These are phyloP conservation scores for Corythornis madagascariensis DNA, from an alignment of 2,113 vertebrate species.

Conservation along the genomic window DNA sequence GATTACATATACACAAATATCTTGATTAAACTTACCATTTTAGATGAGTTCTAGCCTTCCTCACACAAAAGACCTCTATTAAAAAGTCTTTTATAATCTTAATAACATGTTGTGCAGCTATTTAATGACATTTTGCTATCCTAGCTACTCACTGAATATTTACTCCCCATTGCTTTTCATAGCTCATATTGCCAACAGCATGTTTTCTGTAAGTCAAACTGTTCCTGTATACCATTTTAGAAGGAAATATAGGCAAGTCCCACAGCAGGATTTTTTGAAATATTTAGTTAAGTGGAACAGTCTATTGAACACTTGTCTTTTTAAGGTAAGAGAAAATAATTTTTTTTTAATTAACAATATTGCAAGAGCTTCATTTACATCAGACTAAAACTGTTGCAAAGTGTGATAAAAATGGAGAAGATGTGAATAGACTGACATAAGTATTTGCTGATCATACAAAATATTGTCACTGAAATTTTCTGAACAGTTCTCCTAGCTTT, in stretches of 20 bases:
- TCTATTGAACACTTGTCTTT: not conserved
- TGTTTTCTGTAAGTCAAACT: constrained; percentile 46
- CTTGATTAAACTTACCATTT: constrained; percentile 29
- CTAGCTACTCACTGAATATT: constrained; percentile 40
- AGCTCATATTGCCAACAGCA: constrained; percentile 16
- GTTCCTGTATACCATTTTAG: constrained; percentile 34
- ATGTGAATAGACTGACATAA: not conserved
- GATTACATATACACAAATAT: not conserved
- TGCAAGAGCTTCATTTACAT: not conserved
- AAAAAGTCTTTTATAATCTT: constrained; percentile 65
- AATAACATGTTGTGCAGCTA: constrained; percentile 39
- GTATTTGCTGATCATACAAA: not conserved
- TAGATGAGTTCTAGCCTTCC: constrained; percentile 19
- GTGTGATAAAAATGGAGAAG: not conserved
- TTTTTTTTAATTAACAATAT: not conserved
- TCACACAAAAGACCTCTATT: constrained; percentile 28
- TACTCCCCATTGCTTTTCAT: constrained; percentile 51
- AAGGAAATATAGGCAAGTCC: constrained; percentile 34
- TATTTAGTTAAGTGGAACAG: constrained; percentile 10
- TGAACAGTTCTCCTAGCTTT: not conserved
- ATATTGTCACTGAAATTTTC: not conserved
- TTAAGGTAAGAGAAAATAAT: not conserved
- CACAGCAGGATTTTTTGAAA: constrained; percentile 16
- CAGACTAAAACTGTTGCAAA: not conserved
- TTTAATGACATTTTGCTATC: constrained; percentile 54